Evolutionary conservation across 2,888 invertebrate species (phyloP), one percentile per base, ranked within the genome.

Genomic region (Meteorus cinctellus): DNA sequence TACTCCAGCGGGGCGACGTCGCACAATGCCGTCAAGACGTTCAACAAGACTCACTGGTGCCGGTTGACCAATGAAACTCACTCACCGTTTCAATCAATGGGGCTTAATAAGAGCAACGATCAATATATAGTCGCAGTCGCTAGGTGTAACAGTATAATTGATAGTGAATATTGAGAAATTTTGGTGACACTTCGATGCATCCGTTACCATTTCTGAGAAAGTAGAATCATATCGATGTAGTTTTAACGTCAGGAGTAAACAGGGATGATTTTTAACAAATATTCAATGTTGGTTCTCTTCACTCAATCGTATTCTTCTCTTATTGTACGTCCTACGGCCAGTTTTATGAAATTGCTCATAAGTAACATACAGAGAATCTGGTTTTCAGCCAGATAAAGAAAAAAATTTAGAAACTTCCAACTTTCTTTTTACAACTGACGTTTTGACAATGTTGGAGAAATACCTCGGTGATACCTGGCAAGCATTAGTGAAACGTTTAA

Each of bases 381-480:
- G 27, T 51, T 66, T 68, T n/a, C n/a, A 41, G 31, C 19, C 55
- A 51, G 48, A 34, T 69, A 55, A 34, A n/a, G 27, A 36, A 69
- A 71, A 62, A 41, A 75, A 75, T 65, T 69, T 60, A 48, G 63
- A 27, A 55, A 51, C 75, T 66, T 75, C 70, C 66, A 66, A 70
- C 70, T 72, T 75, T 67, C 69, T 69, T 69, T 75, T 74, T 74
- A 60, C 29, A 75, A 65, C 27, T 59, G 71, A 41, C 66, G 60
- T 66, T 71, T 69, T 70, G 66, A 65, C 55, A 69, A 65, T 65
- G 8, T 24, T 55, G 55, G 24, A 10, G 29, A 72, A 68, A 68
- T 72, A 76, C 72, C 66, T 71, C 71, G 71, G 60, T 72, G 72
- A 76, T 72, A 76, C 48, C 68, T 29, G n/a, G 62, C 48, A 41